Conservation (phyloP, 2,113 vertebrate genomes). For the Vulpes ferrilata region DNA sequence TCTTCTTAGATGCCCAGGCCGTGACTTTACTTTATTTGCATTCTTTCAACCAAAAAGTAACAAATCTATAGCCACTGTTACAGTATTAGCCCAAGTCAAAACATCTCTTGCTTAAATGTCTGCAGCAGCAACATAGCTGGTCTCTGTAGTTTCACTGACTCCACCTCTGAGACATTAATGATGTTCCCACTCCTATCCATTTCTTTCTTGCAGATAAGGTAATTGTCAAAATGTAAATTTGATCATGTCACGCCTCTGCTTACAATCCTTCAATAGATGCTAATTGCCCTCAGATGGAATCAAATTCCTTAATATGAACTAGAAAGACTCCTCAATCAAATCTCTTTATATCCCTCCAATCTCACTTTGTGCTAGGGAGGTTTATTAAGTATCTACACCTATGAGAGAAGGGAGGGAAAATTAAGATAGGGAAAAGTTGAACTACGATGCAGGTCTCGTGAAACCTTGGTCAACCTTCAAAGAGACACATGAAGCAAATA, state of each 20-base stretch:
- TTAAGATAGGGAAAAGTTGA: background rate
- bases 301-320: background rate
- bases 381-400: background rate
- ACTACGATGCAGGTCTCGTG: background rate
- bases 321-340: background rate
- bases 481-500: background rate
- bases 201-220: background rate
- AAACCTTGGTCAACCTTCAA: background rate
- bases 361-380: background rate
- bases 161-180: background rate
- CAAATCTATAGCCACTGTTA: background rate
- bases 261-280: background rate
- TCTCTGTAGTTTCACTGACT: background rate
- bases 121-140: background rate
- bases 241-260: background rate
- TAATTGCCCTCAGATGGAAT: background rate
- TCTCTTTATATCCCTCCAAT: background rate
- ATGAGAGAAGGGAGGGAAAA: background rate
- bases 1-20: background rate
- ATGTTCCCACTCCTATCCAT: background rate
- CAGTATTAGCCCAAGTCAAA: background rate
- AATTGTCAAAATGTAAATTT: background rate
- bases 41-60: background rate
- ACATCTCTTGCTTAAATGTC: background rate
- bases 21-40: background rate